Conservation (phyloP, 2,888 invertebrate species). For the Pecten maximus region DNA sequence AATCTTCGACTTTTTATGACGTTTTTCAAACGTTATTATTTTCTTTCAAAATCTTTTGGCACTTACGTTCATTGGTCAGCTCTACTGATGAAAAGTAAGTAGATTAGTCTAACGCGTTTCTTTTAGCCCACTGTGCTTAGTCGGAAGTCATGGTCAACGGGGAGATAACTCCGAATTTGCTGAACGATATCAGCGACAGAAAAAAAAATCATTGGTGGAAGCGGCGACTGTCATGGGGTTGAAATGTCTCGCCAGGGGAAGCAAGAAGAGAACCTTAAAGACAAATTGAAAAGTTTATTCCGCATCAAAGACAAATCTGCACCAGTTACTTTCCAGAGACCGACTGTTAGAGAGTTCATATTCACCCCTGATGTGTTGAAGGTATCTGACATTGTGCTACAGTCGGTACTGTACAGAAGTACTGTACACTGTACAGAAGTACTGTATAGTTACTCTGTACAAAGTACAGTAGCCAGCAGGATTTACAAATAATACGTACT, state of each 20-base stretch:
- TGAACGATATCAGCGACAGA: neutral
- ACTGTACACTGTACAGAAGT: too few species aligned
- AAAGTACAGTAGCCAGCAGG: too few species aligned
- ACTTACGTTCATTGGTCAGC: too few species aligned
- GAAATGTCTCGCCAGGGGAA: conserved; percentile 40
- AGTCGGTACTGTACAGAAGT: too few species aligned
- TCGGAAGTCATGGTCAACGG: neutral
- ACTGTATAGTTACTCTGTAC: too few species aligned
- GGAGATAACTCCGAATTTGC: neutral
- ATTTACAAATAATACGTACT: too few species aligned
- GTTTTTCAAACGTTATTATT: too few species aligned
- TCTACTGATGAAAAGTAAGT: too few species aligned
- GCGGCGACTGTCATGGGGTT: neutral
- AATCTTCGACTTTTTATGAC: too few species aligned
- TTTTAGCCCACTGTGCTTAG: too few species aligned
- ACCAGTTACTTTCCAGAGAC: conserved; percentile 62
- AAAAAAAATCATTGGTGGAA: neutral
- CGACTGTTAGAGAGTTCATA: conserved; percentile 86
- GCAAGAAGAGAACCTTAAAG: conserved; percentile 67
- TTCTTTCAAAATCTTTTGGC: too few species aligned
- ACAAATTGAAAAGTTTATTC: conserved; percentile 72
- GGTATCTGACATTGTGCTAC: conserved; percentile 72
- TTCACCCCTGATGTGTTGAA: conserved; percentile 89
- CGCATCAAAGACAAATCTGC: conserved; percentile 62
- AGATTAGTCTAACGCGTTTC: too few species aligned